phyloP scores from a whole-genome alignment of 2,113 vertebrate species.

The Sinocyclocheilus anophthalmus region DNA sequence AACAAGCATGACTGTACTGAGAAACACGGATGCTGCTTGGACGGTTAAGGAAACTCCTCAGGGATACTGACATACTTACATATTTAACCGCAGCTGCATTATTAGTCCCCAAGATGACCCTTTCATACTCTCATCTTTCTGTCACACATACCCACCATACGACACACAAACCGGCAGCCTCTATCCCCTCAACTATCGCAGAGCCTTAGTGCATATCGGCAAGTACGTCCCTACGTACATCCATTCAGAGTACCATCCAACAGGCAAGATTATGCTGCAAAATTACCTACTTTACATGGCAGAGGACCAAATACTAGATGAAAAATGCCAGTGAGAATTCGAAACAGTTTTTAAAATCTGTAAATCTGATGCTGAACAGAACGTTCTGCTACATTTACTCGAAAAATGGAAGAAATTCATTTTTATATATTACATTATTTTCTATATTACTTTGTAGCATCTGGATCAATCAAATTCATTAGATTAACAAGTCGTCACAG shows the following conservation, averaged over 20 bases:
- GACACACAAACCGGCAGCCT: not conserved
- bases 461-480: too few species aligned
- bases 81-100: slow-evolving; percentile 56
- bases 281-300: slow-evolving; percentile 15
- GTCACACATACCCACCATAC: not conserved
- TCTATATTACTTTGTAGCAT: not conserved
- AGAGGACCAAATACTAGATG: slow-evolving; percentile 5
- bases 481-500: too few species aligned
- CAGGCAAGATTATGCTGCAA: slow-evolving; percentile 4
- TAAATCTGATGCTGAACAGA: not conserved
- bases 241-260: not conserved
- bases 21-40: not conserved
- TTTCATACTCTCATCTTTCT: not conserved
- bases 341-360: not conserved
- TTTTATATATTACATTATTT: not conserved
- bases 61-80: slow-evolving; percentile 58
- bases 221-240: not conserved
- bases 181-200: slow-evolving; percentile 3
- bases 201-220: slow-evolving; percentile 7
- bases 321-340: not conserved
- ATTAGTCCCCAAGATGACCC: slow-evolving; percentile 29
- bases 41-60: slow-evolving; percentile 52
- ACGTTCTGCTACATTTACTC: not conserved
- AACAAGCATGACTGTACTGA: slow-evolving; percentile 28
- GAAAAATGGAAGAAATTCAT: not conserved